phyloP scores from a whole-genome alignment of 2,113 vertebrate species.

The Progne subis region DNA sequence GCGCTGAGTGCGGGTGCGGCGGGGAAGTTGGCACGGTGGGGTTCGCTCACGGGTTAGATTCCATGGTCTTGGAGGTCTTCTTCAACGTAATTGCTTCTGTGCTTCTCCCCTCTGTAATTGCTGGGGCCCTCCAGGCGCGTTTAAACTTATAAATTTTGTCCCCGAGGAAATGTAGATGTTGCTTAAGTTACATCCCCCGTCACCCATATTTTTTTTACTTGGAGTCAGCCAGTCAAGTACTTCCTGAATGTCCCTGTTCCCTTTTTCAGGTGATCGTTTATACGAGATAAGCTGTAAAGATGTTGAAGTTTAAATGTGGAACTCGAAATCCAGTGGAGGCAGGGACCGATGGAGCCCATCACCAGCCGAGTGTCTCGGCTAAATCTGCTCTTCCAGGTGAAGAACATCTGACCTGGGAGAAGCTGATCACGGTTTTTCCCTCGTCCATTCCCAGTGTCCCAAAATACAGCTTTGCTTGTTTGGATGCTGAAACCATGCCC shows the following conservation, averaged over 20 bases:
- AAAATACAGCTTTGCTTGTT: not conserved
- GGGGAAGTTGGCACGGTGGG: no score
- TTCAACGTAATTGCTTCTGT: not conserved
- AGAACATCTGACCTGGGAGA: not conserved
- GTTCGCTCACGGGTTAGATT: not conserved
- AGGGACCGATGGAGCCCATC: slow-evolving; percentile 77
- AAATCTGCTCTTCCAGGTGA: slow-evolving; percentile 92
- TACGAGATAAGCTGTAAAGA: slow-evolving; percentile 25
- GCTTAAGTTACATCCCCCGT: accelerated
- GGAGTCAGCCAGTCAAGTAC: not conserved
- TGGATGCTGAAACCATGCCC: accelerated
- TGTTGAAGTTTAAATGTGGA: slow-evolving; percentile 95
- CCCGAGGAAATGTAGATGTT: accelerated
- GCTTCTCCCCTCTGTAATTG: accelerated
- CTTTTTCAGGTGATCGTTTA: not conserved
- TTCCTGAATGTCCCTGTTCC: not conserved
- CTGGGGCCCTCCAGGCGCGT: accelerated
- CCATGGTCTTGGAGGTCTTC: not conserved
- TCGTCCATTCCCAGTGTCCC: accelerated
- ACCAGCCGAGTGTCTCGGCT: slow-evolving; percentile 84
- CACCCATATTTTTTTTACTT: accelerated
- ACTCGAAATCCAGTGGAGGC: slow-evolving; percentile 64
- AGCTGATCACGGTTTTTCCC: accelerated
- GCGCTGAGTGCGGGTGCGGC: no score
- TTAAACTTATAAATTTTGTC: not conserved